These are phyloP conservation scores for Callionymus lyra DNA, from an alignment of 2,113 vertebrate genomes.

Conservation along the genomic window DNA sequence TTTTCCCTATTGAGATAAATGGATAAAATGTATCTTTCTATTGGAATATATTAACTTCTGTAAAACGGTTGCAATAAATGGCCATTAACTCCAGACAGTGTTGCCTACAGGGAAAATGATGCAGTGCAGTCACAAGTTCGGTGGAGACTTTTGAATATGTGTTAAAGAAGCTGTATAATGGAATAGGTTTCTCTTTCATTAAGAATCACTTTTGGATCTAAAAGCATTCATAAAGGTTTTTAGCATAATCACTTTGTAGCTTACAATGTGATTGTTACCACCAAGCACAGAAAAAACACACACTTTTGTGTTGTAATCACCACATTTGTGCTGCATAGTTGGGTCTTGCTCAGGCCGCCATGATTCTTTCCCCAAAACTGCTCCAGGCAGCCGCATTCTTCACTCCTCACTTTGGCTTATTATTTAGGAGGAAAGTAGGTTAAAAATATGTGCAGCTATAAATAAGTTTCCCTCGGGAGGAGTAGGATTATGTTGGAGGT, in stretches of 20 bases:
- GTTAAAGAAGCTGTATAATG: too few relatives aligned
- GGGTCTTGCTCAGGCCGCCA: conserved; percentile 22
- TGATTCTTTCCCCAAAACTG: conserved; percentile 17
- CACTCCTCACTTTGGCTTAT: conserved; percentile 21
- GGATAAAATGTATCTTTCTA: too few relatives aligned
- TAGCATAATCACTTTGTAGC: conserved; percentile 13
- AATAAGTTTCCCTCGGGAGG: conserved; percentile 46
- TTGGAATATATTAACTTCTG: too few relatives aligned
- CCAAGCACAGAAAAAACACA: conserved; percentile 22
- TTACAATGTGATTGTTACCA: conserved; percentile 20
- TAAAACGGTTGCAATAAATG: too few relatives aligned
- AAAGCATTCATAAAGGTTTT: conserved; percentile 4
- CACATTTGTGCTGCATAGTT: conserved; percentile 30
- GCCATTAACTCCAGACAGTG: too few relatives aligned
- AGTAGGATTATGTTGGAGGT: conserved; percentile 41
- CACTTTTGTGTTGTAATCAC: conserved; percentile 33
- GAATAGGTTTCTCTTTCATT: too few relatives aligned
- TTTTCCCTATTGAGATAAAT: too few relatives aligned
- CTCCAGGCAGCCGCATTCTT: conserved; percentile 22
- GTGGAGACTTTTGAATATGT: too few relatives aligned
- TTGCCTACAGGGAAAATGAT: too few relatives aligned
- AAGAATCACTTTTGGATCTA: too few relatives aligned
- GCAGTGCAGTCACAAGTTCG: too few relatives aligned
- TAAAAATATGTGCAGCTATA: conserved; percentile 60
- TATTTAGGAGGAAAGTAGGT: conserved; percentile 45